Conservation (phyloP, 2,797 vertebrate species). For the Pogonophryne albipinna region DNA sequence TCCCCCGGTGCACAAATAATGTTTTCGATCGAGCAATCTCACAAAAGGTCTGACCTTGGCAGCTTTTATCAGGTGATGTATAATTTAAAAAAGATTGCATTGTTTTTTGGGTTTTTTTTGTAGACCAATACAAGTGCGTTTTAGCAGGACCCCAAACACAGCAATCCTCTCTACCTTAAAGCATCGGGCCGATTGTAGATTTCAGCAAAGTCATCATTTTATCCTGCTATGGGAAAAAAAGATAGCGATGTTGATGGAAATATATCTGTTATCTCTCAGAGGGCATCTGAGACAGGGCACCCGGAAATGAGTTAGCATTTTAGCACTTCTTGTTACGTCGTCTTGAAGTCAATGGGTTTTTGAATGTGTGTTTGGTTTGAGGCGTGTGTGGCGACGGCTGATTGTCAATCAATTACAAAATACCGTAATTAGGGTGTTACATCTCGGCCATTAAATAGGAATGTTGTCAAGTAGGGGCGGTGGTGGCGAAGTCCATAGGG, state of each 20-base stretch:
- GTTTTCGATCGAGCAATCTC: constrained; percentile 67
- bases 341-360: too few relatives aligned
- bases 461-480: background rate
- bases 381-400: constrained; percentile 49
- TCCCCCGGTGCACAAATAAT: constrained; percentile 54
- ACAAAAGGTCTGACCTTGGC: constrained; percentile 75
- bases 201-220: constrained; percentile 59
- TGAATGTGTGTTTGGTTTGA: too few relatives aligned
- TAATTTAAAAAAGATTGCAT: constrained; percentile 72
- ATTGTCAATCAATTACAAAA: constrained; percentile 50
- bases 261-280: constrained; percentile 49
- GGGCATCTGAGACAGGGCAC: constrained; percentile 51
- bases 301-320: too few relatives aligned
- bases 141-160: constrained; percentile 16
- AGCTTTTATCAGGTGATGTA: constrained; percentile 79
- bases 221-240: constrained; percentile 13
- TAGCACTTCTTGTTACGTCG: too few relatives aligned
- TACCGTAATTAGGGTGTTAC: constrained; percentile 35
- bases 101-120: constrained; percentile 28
- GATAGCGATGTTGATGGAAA: constrained; percentile 55
- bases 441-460: constrained; percentile 19
- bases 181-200: constrained; percentile 52
- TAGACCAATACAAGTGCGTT: constrained; percentile 37
- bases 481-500: too few relatives aligned
- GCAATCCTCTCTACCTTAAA: constrained; percentile 49